Percentiles rank a stretch among this genome's conserved stretches.
Evolutionary conservation across 2,888 invertebrate species (phyloP).

Genomic region (Athalia rosae): DNA sequence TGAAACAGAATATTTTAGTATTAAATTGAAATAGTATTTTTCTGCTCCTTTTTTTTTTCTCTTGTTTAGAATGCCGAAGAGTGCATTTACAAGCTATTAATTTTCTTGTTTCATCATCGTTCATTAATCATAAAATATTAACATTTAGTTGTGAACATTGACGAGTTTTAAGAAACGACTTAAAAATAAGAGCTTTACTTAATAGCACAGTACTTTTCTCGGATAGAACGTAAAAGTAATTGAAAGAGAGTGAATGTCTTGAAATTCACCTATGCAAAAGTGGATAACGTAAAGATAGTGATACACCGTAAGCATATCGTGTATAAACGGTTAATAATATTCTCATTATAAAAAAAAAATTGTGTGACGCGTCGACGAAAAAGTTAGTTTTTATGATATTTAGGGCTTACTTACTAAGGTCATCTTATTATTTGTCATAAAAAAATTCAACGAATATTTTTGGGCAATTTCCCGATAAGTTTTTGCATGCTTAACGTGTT

Average conservation of each 20-base stretch:
- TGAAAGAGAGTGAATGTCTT: slow-evolving; percentile 1
- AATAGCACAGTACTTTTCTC: slow-evolving; percentile 27
- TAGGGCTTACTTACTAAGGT: neutral
- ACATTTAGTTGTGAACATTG: slow-evolving; percentile 4
- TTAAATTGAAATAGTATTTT: slow-evolving; percentile 32
- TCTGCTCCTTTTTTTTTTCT: too few relatives aligned
- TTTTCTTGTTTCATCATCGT: slow-evolving; percentile 11
- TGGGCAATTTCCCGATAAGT: too few relatives aligned
- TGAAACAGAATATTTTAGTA: slow-evolving; percentile 3
- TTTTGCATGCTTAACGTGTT: too few relatives aligned
- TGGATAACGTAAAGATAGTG: slow-evolving; percentile 4
- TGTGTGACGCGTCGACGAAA: neutral
- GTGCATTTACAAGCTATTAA: slow-evolving; percentile 23
- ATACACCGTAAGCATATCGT: neutral
- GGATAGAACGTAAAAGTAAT: neutral
- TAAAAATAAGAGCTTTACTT: slow-evolving; percentile 23
- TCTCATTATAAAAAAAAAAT: slow-evolving; percentile 2
- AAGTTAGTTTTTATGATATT: slow-evolving; percentile 3
- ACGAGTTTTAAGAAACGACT: neutral
- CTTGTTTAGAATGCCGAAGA: neutral
- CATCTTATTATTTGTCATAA: too few relatives aligned
- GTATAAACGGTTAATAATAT: slow-evolving; percentile 5
- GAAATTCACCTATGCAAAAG: slow-evolving; percentile 9
- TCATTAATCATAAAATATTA: neutral
- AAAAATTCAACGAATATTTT: too few relatives aligned